Evolutionary conservation across 2,113 vertebrate genomes (phyloP).

Genomic region (Sturnus vulgaris): DNA sequence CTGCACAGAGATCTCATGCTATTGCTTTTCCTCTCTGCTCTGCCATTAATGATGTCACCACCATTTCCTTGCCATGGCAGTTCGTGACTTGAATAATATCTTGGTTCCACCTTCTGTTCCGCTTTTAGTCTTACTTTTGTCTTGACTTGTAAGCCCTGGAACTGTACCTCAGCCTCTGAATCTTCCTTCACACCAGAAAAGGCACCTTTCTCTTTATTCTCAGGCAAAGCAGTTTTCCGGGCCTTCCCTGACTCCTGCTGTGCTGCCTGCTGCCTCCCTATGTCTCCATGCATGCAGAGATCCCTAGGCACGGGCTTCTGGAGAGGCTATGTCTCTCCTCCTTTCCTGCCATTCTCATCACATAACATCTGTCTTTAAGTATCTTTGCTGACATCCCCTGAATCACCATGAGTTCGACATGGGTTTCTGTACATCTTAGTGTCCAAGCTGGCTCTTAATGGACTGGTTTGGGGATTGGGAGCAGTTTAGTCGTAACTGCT

Average conservation of each 20-base stretch:
- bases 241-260: background rate
- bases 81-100: background rate
- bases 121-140: background rate
- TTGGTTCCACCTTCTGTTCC: background rate
- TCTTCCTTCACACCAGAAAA: background rate
- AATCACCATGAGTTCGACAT: background rate
- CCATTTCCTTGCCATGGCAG: background rate
- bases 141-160: background rate
- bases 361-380: background rate
- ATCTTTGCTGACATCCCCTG: background rate
- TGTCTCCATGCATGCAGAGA: background rate
- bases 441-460: background rate
- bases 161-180: background rate
- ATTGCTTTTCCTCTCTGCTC: background rate
- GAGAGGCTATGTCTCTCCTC: background rate
- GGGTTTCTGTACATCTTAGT: background rate
- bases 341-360: background rate
- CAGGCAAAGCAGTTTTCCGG: fast-evolving
- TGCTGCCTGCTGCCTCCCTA: background rate
- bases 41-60: background rate
- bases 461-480: background rate
- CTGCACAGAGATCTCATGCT: background rate
- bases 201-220: background rate
- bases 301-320: background rate
- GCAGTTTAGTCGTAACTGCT: background rate